phyloP scores from a whole-genome alignment of 1,140 invertebrate species.

The Hermatobates lingyangjiaoensis region DNA sequence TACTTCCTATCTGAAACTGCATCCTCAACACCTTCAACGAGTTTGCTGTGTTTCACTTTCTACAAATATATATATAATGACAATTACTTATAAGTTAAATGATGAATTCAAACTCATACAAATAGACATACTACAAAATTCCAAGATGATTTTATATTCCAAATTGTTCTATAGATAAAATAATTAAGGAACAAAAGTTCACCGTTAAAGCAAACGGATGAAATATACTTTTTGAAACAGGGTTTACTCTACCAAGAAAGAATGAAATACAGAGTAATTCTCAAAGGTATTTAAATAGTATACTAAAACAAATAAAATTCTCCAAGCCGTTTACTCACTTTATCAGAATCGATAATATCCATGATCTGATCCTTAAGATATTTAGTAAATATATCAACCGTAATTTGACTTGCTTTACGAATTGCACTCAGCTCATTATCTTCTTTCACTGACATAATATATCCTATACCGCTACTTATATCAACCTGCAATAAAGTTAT shows the following conservation, averaged over 20 bases:
- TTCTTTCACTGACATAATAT: conserved; percentile 87
- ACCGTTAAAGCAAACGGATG: not conserved
- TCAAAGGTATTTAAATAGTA: not conserved
- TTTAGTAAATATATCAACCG: conserved; percentile 88
- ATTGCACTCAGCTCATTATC: conserved; percentile 80
- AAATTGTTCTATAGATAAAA: too few species aligned
- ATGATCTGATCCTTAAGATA: conserved; percentile 95
- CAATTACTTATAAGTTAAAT: too few species aligned
- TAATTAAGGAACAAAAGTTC: not conserved
- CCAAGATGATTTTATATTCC: too few species aligned
- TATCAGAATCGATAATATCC: conserved; percentile 95
- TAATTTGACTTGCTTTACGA: conserved; percentile 83
- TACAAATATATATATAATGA: conserved; percentile 33
- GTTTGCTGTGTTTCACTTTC: conserved; percentile 86
- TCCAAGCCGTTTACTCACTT: conserved; percentile 37
- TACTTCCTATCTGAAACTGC: conserved; percentile 88
- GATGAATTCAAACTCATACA: too few species aligned
- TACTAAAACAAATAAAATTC: too few species aligned
- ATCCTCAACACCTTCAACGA: conserved; percentile 84
- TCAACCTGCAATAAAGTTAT: conserved; percentile 40
- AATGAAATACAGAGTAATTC: not conserved
- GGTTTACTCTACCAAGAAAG: too few species aligned
- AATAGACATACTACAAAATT: too few species aligned
- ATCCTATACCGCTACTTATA: conserved; percentile 63
- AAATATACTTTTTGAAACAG: not conserved